These are phyloP conservation scores for Paralvinella palmiformis DNA, from an alignment of 1,140 invertebrate species.

Conservation along the genomic window DNA sequence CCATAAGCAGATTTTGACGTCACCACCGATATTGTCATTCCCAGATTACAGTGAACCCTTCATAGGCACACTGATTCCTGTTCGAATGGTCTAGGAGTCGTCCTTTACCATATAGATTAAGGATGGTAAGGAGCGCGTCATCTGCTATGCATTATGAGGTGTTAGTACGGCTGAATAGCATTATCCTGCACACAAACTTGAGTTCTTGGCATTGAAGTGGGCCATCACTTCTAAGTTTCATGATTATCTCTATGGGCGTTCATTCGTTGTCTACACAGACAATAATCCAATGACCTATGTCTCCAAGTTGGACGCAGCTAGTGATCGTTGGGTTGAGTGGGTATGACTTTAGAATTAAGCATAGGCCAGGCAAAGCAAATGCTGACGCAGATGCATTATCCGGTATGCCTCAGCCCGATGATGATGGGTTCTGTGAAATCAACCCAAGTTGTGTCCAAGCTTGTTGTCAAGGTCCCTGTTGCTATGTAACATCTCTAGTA, in stretches of 20 bases:
- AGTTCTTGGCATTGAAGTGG: constrained; percentile 19
- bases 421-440: too few relatives aligned
- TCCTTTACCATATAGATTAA: neutral
- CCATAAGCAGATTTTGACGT: neutral
- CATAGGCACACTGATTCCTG: neutral
- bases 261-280: constrained; percentile 18
- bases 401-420: too few relatives aligned
- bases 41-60: neutral
- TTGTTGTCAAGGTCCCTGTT: too few relatives aligned
- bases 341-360: constrained; percentile 19
- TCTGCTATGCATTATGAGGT: neutral
- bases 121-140: neutral
- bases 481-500: too few relatives aligned
- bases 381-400: constrained; percentile 22
- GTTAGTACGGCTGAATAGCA: neutral
- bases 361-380: constrained; percentile 16
- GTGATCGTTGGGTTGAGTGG: constrained; percentile 21
- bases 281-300: constrained; percentile 25
- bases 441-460: too few relatives aligned
- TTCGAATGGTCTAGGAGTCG: neutral
- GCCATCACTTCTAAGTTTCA: constrained; percentile 20
- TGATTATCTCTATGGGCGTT: constrained; percentile 17
- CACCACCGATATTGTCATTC: neutral
- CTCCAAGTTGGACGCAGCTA: constrained; percentile 22
- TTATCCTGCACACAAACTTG: constrained; percentile 7